phyloP scores from a whole-genome alignment of 92 coral and sea anemone genomes.

The Umimayanthus chanpuru region DNA sequence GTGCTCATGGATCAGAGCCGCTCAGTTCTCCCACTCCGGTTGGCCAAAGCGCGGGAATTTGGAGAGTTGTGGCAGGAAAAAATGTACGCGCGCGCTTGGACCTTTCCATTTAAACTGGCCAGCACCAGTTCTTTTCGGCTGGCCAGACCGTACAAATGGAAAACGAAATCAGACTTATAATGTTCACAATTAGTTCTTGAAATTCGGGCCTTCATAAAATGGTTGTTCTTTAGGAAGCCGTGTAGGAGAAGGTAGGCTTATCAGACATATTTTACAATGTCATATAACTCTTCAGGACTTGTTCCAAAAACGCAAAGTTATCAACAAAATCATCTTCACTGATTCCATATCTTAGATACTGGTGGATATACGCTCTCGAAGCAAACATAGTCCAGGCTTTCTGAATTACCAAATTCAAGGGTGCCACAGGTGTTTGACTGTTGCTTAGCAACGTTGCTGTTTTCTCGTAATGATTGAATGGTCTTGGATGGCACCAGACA shows the following conservation, averaged over 20 bases:
- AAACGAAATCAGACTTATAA: no score
- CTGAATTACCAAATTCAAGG: slow-evolving; percentile 82
- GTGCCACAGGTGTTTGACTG: slow-evolving; percentile 85
- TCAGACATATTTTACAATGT: slow-evolving; percentile 43
- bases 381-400: slow-evolving; percentile 99
- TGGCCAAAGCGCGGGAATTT: no score
- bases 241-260: background rate
- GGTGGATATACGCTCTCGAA: slow-evolving; percentile 96
- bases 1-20: no score
- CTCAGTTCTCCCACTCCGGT: no score
- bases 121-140: no score
- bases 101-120: no score
- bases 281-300: slow-evolving; percentile 84
- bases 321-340: slow-evolving; percentile 95
- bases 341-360: slow-evolving; percentile 91
- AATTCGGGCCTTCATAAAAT: no score
- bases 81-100: no score
- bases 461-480: slow-evolving; percentile 87
- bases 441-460: slow-evolving; percentile 89
- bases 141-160: no score
- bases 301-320: slow-evolving; percentile 93
- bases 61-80: no score
- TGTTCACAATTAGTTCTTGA: no score
- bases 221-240: background rate
- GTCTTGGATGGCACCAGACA: slow-evolving; percentile 82